A percentile compares a stretch with the other conserved stretches of the same genome.
phyloP scores from a whole-genome alignment of 2,113 vertebrate genomes.

The Lepus europaeus region DNA sequence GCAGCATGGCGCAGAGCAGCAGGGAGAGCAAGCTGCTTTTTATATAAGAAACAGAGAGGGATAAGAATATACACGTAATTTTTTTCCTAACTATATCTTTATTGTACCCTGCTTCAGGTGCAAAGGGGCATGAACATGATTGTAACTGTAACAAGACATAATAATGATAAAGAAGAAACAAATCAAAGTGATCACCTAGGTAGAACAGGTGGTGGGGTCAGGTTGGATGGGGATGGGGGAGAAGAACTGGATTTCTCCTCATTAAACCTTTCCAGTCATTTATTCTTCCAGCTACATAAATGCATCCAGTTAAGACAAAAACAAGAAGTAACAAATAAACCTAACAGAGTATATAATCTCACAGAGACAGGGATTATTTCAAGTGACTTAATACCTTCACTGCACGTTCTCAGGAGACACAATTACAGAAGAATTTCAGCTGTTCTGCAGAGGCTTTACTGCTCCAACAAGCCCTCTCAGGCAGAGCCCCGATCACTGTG shows the following conservation, averaged over 20 bases:
- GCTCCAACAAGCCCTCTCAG: background rate
- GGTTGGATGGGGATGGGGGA: background rate
- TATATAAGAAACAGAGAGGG: background rate
- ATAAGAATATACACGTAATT: background rate
- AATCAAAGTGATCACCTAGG: background rate
- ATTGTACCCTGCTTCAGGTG: background rate
- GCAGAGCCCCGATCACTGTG: background rate
- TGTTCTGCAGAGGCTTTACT: background rate
- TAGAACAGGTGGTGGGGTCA: background rate
- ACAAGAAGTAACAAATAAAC: background rate
- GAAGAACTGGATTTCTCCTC: background rate
- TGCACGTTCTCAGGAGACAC: background rate
- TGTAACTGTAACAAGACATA: background rate
- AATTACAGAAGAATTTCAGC: background rate
- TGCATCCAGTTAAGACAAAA: background rate
- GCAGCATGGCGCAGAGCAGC: background rate
- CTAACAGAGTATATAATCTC: background rate
- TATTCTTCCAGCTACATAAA: slow-evolving; percentile 21
- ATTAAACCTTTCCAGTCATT: background rate
- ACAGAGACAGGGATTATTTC: background rate
- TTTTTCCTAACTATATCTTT: background rate
- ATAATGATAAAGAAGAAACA: background rate
- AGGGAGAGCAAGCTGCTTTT: background rate
- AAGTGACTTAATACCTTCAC: background rate
- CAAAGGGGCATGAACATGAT: background rate